Conservation (phyloP, 2,113 vertebrate genomes). For the Suricata suricatta region DNA sequence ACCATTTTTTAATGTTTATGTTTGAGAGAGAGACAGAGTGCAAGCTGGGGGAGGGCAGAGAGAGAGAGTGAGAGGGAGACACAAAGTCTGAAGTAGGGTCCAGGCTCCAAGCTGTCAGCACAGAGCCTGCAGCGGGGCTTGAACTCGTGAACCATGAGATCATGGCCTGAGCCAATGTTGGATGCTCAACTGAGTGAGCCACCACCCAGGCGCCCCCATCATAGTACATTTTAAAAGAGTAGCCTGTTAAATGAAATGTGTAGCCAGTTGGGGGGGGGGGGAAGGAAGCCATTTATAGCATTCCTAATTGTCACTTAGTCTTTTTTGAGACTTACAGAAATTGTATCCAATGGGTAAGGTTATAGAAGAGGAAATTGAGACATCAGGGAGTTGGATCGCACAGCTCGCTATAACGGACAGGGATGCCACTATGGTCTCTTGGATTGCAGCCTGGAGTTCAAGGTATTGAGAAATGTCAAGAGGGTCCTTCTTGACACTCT, state of each 20-base stretch:
- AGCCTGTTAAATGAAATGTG: not conserved
- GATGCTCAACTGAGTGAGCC: not conserved
- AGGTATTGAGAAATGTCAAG: slow-evolving; percentile 5
- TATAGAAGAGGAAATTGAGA: not conserved
- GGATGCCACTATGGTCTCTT: not conserved
- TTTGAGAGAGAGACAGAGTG: not conserved
- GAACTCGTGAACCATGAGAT: not conserved
- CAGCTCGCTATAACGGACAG: not conserved
- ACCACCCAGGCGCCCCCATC: not conserved
- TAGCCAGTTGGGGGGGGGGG: too few relatives aligned
- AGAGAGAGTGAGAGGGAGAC: not conserved
- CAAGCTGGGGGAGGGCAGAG: not conserved
- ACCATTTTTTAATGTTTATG: not conserved
- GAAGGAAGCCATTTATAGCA: not conserved
- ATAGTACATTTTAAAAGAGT: not conserved
- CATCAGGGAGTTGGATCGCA: not conserved
- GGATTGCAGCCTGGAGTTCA: not conserved
- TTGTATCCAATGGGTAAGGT: not conserved
- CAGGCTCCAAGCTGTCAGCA: not conserved
- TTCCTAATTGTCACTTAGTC: not conserved
- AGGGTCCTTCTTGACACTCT: not conserved
- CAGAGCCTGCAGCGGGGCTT: not conserved
- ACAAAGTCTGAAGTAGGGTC: not conserved
- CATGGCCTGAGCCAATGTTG: not conserved
- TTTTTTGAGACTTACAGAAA: not conserved